A percentile compares a stretch with the other conserved stretches of the same genome.
These are phyloP conservation scores for Neuroscelio doddi DNA, from an alignment of 2,888 invertebrate species.

Conservation along the genomic window DNA sequence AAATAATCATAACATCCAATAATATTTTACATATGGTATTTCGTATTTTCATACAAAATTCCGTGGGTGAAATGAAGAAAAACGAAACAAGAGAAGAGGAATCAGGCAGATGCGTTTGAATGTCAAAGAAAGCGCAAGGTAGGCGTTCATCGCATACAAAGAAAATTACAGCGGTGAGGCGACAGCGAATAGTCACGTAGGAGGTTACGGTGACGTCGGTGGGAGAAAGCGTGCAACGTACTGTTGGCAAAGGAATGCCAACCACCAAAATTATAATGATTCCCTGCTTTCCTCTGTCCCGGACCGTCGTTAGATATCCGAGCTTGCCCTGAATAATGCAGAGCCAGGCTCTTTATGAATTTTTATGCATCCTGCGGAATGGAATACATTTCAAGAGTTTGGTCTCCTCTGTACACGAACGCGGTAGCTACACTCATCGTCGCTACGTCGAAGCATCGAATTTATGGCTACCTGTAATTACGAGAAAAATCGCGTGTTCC, in stretches of 20 bases:
- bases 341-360: constrained; percentile 65
- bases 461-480: constrained; percentile 34
- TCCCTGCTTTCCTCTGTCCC: constrained; percentile 52
- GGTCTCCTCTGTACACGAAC: constrained; percentile 41
- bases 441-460: constrained; percentile 28
- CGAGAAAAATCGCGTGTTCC: constrained; percentile 37
- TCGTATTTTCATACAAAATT: background rate
- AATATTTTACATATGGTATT: too few relatives aligned
- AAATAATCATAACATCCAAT: too few relatives aligned
- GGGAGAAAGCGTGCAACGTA: constrained; percentile 37
- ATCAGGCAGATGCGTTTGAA: constrained; percentile 9
- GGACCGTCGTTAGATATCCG: constrained; percentile 40
- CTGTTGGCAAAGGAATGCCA: constrained; percentile 51
- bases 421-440: constrained; percentile 22
- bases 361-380: constrained; percentile 64
- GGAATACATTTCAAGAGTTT: constrained; percentile 58
- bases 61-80: background rate
- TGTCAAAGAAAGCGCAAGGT: constrained; percentile 20
- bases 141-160: constrained; percentile 26
- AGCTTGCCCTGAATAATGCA: constrained; percentile 65
- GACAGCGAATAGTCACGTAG: constrained; percentile 49
- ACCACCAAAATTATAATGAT: constrained; percentile 65
- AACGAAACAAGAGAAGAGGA: background rate
- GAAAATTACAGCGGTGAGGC: constrained; percentile 39
- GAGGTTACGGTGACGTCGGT: constrained; percentile 32